These are phyloP conservation scores for Antigone vipio DNA, from an alignment of 2,113 vertebrate genomes.

Conservation along the genomic window DNA sequence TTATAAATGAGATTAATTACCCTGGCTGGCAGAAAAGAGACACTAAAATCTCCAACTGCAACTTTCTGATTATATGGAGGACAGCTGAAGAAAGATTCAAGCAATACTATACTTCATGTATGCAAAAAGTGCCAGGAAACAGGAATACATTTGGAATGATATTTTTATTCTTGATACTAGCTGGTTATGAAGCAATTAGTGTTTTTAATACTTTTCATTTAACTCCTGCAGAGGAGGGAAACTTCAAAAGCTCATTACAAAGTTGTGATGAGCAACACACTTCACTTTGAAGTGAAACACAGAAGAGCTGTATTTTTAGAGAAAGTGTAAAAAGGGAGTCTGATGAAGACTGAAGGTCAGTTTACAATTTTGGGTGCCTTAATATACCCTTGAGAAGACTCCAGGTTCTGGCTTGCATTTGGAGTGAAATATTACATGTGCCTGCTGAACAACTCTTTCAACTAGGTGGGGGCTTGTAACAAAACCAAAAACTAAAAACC, in stretches of 20 bases:
- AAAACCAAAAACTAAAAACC: neutral
- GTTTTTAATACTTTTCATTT: neutral
- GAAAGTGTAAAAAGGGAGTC: neutral
- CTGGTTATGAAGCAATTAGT: neutral
- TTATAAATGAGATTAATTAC: neutral
- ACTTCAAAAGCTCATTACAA: neutral
- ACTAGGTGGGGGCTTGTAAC: neutral
- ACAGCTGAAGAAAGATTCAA: neutral
- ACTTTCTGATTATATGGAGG: neutral
- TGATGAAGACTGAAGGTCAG: neutral
- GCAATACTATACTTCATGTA: neutral
- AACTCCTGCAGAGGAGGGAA: neutral
- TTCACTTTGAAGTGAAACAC: neutral
- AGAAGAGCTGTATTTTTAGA: neutral
- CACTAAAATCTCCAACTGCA: neutral
- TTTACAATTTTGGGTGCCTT: neutral
- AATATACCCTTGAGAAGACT: neutral
- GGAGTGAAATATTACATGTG: neutral
- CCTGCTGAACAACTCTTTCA: neutral
- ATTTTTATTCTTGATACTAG: neutral
- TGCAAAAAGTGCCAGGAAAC: neutral
- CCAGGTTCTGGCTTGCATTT: neutral
- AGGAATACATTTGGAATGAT: neutral
- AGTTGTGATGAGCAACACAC: neutral
- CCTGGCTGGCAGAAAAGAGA: accelerated